phyloP scores from a whole-genome alignment of 2,113 vertebrate genomes.

The Nothocercus nigrocapillus region DNA sequence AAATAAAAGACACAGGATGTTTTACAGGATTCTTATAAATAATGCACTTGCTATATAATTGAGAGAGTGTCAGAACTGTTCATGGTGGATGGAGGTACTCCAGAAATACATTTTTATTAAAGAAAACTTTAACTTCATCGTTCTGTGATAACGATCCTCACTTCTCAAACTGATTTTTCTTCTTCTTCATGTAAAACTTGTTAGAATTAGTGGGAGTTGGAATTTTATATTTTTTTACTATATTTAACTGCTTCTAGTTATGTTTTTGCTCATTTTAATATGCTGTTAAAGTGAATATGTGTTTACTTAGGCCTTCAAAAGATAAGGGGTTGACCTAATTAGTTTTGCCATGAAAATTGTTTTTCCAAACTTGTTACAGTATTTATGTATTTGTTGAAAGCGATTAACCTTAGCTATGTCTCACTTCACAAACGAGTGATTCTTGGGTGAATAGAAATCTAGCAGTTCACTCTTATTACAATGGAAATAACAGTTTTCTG shows the following conservation, averaged over 20 bases:
- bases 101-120: constrained; percentile 49
- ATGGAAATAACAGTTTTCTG: neutral
- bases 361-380: neutral
- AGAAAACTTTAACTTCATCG: neutral
- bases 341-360: neutral
- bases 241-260: neutral
- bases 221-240: neutral
- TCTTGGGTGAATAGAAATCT: neutral
- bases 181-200: neutral
- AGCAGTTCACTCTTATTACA: neutral
- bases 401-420: neutral
- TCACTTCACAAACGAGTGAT: neutral
- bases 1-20: neutral
- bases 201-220: neutral
- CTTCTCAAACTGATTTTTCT: constrained; percentile 6
- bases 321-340: neutral
- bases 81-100: neutral
- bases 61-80: neutral
- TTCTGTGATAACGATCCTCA: neutral
- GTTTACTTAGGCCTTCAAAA: neutral
- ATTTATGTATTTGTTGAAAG: neutral
- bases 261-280: neutral
- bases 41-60: neutral
- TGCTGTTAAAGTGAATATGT: neutral
- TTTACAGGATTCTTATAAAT: constrained; percentile 39